Evolutionary conservation across 1,140 invertebrate species (phyloP), one percentile per base, ranked within the genome.

Genomic region (Bombus waltoni): DNA sequence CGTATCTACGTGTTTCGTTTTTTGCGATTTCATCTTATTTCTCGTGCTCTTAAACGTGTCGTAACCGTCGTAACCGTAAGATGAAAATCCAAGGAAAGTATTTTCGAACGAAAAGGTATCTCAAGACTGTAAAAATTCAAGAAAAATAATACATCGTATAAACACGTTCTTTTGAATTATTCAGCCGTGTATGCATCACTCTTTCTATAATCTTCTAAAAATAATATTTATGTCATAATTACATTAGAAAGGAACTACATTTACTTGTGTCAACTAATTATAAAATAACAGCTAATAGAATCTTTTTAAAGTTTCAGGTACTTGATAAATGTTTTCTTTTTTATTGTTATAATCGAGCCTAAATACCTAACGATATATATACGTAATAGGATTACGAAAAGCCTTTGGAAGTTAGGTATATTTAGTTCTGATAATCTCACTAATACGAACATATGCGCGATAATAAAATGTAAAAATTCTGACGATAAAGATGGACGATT

Each of bases 291-390:
- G 25, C 10, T 53, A 53, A 9, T 25, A 5, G 15, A 70, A 22
- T 53, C 3, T 9, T n/a, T 11, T 70, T 35, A 53, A 59, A 11
- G 25, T 11, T 13, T 11, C 2, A 44, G 22, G 25, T 8, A 18
- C 5, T 15, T 42, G 1, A 22, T 6, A 15, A 70, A n/a, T 8
- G 25, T n/a, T 57, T 70, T 9, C 8, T 6, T n/a, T 8, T 6
- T 47, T 82, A 75, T 83, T 72, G 1, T 83, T 10, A 18, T 75
- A 75, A 75, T 53, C 81, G 66, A 74, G 62, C 47, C 35, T 74
- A 73, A 72, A 28, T 53, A 53, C 1, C 47, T 53, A n/a, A 80
- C 42, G n/a, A 28, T n/a, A 35, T 3, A 22, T 0, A 53, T 53
- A 53, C 47, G 47, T 53, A 15, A 13, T 22, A 38, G 8, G 59